Evolutionary conservation across 2,888 invertebrate species (phyloP), one percentile per base, ranked within the genome.

Genomic region (Acanthosoma haemorrhoidale): DNA sequence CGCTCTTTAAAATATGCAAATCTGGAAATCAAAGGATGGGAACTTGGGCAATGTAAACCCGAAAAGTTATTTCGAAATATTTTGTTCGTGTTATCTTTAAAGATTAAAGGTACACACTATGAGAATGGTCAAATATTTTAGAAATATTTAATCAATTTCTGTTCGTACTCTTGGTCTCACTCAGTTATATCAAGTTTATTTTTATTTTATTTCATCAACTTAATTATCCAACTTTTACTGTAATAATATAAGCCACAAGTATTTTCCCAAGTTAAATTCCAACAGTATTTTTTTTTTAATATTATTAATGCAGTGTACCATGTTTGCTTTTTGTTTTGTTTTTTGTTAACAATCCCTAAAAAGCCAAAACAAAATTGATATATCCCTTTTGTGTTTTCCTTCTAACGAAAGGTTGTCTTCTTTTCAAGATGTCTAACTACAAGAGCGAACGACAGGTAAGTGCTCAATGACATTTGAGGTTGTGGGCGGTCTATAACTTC

Each of bases 381-480:
- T 25, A 18, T 51, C 25, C 51, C 51, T 32, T 60, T 66, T 59
- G 31, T 68, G 32, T 61, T 59, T 61, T 66, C 68, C 64, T 60
- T 60, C 61, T 69, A 69, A 58, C 69, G 29, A 59, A 63, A 68
- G 57, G 51, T 51, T 39, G 39, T 64, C 25, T 64, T 64, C 21
- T 68, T 68, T 70, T 71, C 58, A 70, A 71, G 71, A 71, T 66
- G 36, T 59, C 71, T 69, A 70, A 68, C 59, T 66, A 67, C 70
- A 71, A 71, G 70, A 71, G 71, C 71, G 70, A 71, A 61, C 69
- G 69, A 36, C 71, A 71, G 71, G 71, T 71, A 71, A 66, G 71
- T 67, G 61, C 9, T 18, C 16, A 21, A 61, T 51, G 18, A 61
- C 16, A 61, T 61, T 15, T 61, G 61, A 36, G 61, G 61, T 4